These are phyloP conservation scores for Ataeniobius toweri DNA, from an alignment of 2,797 vertebrate genomes.

Conservation along the genomic window DNA sequence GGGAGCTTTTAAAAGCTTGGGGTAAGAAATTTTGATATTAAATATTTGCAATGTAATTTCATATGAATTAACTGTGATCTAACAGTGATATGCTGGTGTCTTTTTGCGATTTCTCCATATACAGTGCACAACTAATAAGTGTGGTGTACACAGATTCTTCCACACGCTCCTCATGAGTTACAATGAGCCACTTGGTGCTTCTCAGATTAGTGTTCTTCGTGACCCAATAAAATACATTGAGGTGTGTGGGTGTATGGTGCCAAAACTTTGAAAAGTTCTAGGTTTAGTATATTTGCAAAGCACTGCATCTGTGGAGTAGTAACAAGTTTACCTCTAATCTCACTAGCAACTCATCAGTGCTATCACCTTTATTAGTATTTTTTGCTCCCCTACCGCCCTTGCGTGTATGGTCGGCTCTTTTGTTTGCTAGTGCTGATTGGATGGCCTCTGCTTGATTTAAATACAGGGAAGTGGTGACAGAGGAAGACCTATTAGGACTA, in stretches of 20 bases:
- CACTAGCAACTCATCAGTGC: background rate
- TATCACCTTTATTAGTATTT: constrained; percentile 60
- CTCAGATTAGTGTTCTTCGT: too few species aligned
- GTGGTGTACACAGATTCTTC: too few species aligned
- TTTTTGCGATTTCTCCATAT: too few species aligned
- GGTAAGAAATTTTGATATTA: background rate
- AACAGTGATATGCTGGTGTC: background rate
- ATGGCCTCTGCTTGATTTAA: constrained; percentile 69
- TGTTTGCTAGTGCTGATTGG: constrained; percentile 75
- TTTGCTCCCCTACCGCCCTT: background rate
- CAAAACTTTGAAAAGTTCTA: too few species aligned
- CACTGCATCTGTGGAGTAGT: background rate
- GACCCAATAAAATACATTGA: too few species aligned
- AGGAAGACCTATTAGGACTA: constrained; percentile 71
- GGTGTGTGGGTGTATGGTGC: too few species aligned
- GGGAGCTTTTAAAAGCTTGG: constrained; percentile 42
- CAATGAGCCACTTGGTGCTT: too few species aligned
- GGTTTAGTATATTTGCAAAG: too few species aligned
- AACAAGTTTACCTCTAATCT: constrained; percentile 1
- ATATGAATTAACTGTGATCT: background rate
- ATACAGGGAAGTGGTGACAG: constrained; percentile 74
- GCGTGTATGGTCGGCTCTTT: constrained; percentile 65
- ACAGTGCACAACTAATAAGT: too few species aligned
- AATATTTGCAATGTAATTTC: background rate
- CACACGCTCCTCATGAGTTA: too few species aligned